A percentile compares a stretch with the other conserved stretches of the same genome.
These are phyloP conservation scores for Oxyruncus cristatus DNA, from an alignment of 2,113 vertebrate genomes.

Conservation along the genomic window DNA sequence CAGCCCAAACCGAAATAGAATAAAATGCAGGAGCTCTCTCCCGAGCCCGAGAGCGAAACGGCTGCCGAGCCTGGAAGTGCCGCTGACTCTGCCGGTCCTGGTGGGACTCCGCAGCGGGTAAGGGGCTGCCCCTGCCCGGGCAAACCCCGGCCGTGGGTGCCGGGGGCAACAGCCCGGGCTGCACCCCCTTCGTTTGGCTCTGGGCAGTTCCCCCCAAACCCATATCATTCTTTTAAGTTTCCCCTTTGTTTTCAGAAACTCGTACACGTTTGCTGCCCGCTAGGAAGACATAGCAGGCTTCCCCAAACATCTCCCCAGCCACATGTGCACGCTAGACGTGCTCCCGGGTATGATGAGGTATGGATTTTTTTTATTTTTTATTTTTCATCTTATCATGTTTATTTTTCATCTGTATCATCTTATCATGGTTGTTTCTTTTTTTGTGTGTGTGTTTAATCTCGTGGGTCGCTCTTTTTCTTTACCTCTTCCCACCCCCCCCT, in stretches of 20 bases:
- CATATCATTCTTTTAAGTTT: slow-evolving; percentile 2
- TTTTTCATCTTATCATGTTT: neutral
- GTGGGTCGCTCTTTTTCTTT: accelerated
- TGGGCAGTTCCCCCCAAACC: neutral
- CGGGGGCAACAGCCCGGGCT: neutral
- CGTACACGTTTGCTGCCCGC: slow-evolving; percentile 16
- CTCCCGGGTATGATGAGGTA: neutral
- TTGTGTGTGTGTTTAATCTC: neutral
- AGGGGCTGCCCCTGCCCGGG: neutral
- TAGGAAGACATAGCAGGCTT: slow-evolving; percentile 16
- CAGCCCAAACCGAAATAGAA: neutral
- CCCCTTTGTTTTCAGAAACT: slow-evolving; percentile 57
- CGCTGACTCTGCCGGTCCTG: neutral
- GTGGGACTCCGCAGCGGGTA: neutral
- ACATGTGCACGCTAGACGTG: neutral
- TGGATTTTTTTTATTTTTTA: neutral
- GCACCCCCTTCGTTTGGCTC: neutral
- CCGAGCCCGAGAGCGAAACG: neutral
- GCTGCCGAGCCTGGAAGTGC: neutral
- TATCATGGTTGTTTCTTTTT: neutral
- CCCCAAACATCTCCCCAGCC: neutral
- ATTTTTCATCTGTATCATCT: too few species aligned
- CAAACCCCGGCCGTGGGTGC: neutral
- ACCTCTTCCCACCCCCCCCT: accelerated
- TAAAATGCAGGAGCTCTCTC: neutral